Evolutionary conservation across 2,888 invertebrate genomes (phyloP), one percentile per base, ranked within the genome.

Genomic region (Schizotus pectinicornis): DNA sequence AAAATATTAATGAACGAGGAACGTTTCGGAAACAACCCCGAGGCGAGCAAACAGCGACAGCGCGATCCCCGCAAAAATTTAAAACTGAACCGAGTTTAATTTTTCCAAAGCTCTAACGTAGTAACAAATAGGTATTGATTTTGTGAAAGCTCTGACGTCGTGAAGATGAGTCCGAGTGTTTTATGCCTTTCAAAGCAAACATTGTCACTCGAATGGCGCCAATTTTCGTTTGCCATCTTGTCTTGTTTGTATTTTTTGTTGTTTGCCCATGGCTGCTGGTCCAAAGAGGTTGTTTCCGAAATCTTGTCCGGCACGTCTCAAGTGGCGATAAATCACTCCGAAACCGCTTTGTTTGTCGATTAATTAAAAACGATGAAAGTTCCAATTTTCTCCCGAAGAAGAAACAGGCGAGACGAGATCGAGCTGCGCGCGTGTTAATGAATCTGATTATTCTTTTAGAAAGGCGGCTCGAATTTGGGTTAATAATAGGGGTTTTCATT

Each of bases 401-500:
- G 42, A 12, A 34, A 51, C 42, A 13, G 13, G 33, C 33, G 22
- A 38, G 47, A 45, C 41, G 48, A 31, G 51, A 49, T 53, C 54
- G 41, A 39, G 43, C 32, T 31, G 41, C 39, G 11, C 33, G 49
- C 45, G 35, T 53, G 39, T 53, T 59, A 59, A 59, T 55, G 49
- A 58, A 58, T 45, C 53, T 54, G 58, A 58, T 58, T 58, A 53
- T 49, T 49, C 45, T 39, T 54, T 46, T 59, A 56, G 59, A 59
- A 59, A 59, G 59, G 55, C 49, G 58, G 38, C 47, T 43, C 37
- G 41, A 58, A 58, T 53, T 58, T 52, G 48, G 59, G 59, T 55
- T 59, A 59, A 59, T 59, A 59, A 59, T 55, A 59, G 55, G 43
- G 59, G 46, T 37, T 56, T 51, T 51, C 52, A 57, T 47, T 59